These are phyloP conservation scores for Falcunculus frontatus DNA, from an alignment of 2,113 vertebrate genomes.

Conservation along the genomic window DNA sequence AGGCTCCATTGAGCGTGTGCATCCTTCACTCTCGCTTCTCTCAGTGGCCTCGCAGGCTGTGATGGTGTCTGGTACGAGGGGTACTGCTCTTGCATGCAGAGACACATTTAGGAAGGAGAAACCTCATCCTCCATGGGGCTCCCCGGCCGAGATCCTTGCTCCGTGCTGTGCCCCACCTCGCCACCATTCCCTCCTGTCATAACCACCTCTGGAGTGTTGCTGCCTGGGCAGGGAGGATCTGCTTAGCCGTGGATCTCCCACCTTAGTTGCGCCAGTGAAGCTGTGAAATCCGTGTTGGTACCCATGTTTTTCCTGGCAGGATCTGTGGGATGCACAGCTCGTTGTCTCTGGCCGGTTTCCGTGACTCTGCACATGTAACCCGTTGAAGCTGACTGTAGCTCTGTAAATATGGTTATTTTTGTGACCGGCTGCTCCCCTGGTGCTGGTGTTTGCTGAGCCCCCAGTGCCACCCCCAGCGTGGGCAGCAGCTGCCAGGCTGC, in stretches of 20 bases:
- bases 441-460: not conserved
- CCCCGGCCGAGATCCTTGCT: rapidly evolving
- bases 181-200: not conserved
- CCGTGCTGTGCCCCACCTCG: not conserved
- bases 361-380: not conserved
- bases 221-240: not conserved
- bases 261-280: not conserved
- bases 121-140: not conserved
- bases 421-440: not conserved
- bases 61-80: conserved; percentile 12
- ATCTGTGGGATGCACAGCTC: not conserved
- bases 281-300: conserved; percentile 31
- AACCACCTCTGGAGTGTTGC: not conserved
- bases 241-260: not conserved
- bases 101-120: not conserved
- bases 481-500: not conserved
- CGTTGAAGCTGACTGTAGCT: not conserved
- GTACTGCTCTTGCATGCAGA: not conserved
- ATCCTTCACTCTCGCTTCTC: not conserved
- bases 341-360: rapidly evolving
- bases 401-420: conserved; percentile 26
- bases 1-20: not conserved
- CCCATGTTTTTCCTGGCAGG: not conserved
- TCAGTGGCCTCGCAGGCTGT: not conserved
- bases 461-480: not conserved